phyloP scores from a whole-genome alignment of 2,113 vertebrate species.

The Pangasianodon gigas region DNA sequence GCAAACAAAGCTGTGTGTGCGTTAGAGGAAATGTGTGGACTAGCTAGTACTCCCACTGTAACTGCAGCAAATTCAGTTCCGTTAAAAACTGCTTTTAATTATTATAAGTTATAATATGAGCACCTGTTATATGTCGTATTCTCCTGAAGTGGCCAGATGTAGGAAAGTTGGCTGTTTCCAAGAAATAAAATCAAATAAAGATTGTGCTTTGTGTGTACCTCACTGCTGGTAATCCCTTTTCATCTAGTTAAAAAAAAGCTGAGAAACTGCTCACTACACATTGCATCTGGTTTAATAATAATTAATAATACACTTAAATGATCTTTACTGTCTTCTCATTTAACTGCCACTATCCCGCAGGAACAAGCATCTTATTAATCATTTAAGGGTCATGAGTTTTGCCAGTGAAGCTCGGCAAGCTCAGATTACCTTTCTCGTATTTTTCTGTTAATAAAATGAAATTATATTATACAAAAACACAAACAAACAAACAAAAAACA shows the following conservation, averaged over 20 bases:
- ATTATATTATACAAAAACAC: not conserved
- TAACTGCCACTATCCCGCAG: not conserved
- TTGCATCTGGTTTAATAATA: not conserved
- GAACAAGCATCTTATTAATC: not conserved
- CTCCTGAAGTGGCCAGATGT: not conserved
- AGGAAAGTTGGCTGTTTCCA: not conserved
- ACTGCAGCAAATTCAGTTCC: not conserved
- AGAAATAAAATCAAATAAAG: not conserved
- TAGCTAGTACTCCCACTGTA: not conserved
- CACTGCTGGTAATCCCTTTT: not conserved
- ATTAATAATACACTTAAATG: not conserved
- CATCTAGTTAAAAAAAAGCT: not conserved
- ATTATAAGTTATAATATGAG: not conserved
- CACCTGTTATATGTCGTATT: not conserved
- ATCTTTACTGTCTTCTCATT: not conserved
- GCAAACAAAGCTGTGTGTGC: not conserved
- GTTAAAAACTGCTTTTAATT: not conserved
- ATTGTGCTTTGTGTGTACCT: not conserved
- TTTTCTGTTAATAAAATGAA: not conserved
- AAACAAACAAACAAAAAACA: not conserved
- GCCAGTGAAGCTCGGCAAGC: not conserved
- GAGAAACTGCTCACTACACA: not conserved
- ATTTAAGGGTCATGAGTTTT: not conserved
- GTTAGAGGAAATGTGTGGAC: not conserved
- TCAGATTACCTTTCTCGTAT: not conserved